phyloP scores from a whole-genome alignment of 2,113 vertebrate genomes.

The Amia ocellicauda region DNA sequence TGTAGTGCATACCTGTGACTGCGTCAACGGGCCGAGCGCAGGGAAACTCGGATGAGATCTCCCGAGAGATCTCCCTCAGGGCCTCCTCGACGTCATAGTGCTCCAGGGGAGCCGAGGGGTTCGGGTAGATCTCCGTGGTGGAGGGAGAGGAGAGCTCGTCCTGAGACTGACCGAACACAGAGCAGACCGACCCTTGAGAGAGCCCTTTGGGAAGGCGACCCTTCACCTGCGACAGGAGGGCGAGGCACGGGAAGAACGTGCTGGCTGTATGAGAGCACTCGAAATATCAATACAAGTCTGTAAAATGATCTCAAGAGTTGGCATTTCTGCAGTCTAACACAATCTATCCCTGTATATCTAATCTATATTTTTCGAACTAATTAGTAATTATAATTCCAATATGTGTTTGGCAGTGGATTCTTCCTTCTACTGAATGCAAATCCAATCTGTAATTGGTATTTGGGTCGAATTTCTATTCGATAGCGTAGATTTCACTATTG shows the following conservation, averaged over 20 bases:
- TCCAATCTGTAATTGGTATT: no score
- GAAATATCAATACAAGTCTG: no score
- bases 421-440: no score
- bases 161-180: conserved; percentile 69
- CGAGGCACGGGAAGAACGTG: neutral
- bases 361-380: no score
- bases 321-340: no score
- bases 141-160: conserved; percentile 64
- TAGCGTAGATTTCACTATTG: no score
- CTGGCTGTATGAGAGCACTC: no score
- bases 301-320: no score
- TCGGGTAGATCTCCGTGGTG: conserved; percentile 55
- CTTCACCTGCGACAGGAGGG: conserved; percentile 45
- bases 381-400: no score
- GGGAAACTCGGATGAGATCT: conserved; percentile 75
- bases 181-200: conserved; percentile 58
- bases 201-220: conserved; percentile 46
- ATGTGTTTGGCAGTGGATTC: no score
- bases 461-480: no score
- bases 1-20: conserved; percentile 32
- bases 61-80: conserved; percentile 65
- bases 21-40: conserved; percentile 63
- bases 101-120: conserved; percentile 47
- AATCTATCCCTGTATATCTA: no score
- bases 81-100: conserved; percentile 55